phyloP scores from a whole-genome alignment of 2,797 vertebrate species.

The Sandelia bainsii region DNA sequence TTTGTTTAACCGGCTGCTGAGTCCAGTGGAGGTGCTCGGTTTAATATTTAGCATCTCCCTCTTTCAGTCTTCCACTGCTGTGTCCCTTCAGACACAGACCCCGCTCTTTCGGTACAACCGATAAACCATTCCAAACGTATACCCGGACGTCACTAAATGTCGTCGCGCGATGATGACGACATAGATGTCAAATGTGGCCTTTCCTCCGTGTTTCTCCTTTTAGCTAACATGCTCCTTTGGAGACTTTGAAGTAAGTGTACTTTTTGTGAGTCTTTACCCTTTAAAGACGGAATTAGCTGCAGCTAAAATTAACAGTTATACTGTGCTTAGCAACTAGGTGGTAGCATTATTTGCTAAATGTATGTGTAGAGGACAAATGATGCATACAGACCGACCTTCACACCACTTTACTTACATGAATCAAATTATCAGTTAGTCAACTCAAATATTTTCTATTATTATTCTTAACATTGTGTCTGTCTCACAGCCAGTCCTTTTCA shows the following conservation, averaged over 20 bases:
- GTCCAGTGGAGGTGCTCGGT: constrained; percentile 30
- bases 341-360: neutral
- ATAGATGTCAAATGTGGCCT: constrained; percentile 14
- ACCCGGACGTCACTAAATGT: neutral
- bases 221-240: constrained; percentile 29
- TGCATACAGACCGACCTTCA: constrained; percentile 62
- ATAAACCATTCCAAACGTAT: rapidly evolving
- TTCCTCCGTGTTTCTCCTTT: neutral
- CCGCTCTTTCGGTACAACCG: neutral
- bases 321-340: neutral
- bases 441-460: neutral
- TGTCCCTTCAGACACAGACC: rapidly evolving
- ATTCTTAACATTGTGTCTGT: neutral
- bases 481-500: neutral
- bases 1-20: constrained; percentile 9
- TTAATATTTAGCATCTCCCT: neutral
- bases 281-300: neutral
- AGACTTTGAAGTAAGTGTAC: constrained; percentile 54
- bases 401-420: neutral
- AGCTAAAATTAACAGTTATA: neutral
- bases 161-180: constrained; percentile 61
- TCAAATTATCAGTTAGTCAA: neutral
- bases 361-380: neutral
- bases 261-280: neutral
- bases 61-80: rapidly evolving